A percentile compares a stretch with the other conserved stretches of the same genome.
Conservation (phyloP, 1,140 invertebrate genomes). For the Mamestra configurata region DNA sequence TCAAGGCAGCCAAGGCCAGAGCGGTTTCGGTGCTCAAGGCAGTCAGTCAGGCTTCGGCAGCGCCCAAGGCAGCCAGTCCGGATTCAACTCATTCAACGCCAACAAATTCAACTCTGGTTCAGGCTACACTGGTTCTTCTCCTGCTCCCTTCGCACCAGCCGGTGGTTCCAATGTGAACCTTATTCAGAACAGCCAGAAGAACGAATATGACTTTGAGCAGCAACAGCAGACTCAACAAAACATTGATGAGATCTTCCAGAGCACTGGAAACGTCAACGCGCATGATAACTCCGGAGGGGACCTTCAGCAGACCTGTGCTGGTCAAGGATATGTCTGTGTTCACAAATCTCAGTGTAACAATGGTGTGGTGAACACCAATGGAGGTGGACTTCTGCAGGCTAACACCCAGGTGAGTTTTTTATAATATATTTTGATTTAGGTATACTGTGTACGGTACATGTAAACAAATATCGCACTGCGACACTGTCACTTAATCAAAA, state of each 20-base stretch:
- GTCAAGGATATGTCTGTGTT: slow-evolving; percentile 88
- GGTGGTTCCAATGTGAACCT: slow-evolving; percentile 74
- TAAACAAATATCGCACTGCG: too few species aligned
- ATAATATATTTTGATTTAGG: background rate
- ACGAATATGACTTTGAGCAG: slow-evolving; percentile 72
- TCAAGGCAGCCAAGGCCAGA: slow-evolving; percentile 18
- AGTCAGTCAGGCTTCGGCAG: background rate
- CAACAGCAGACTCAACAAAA: slow-evolving; percentile 74
- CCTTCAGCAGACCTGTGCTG: slow-evolving; percentile 85
- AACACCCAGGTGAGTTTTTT: slow-evolving; percentile 78
- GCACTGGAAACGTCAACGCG: slow-evolving; percentile 68
- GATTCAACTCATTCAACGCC: slow-evolving; percentile 29
- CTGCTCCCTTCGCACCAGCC: slow-evolving; percentile 68
- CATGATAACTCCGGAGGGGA: slow-evolving; percentile 68
- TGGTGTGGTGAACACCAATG: slow-evolving; percentile 87
- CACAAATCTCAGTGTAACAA: slow-evolving; percentile 88
- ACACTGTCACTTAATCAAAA: too few species aligned
- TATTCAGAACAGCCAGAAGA: slow-evolving; percentile 76
- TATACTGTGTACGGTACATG: too few species aligned
- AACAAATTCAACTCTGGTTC: slow-evolving; percentile 57
- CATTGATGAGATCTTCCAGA: slow-evolving; percentile 73
- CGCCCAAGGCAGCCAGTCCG: slow-evolving; percentile 18
- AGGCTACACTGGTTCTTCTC: slow-evolving; percentile 75
- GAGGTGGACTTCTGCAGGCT: slow-evolving; percentile 83
- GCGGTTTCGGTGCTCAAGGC: background rate